Base-by-base conservation (phyloP, 2,797 vertebrate genomes). In the Ceryle rudis region DNA sequence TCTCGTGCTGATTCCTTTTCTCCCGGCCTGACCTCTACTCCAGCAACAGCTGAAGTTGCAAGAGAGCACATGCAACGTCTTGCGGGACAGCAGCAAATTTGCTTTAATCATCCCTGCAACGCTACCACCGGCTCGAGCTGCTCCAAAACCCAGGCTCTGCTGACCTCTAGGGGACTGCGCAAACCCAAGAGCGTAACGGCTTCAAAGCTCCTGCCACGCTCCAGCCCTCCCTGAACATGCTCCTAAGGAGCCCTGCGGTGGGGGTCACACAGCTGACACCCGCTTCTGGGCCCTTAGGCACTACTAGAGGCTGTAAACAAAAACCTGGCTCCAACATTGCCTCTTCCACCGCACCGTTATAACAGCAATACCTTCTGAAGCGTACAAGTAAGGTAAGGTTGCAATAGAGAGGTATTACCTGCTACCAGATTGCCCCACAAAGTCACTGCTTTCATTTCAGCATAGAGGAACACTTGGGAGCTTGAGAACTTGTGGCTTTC, bases 141-240 rank as follows among this genome's bases (percentile, higher is more conserved):
- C 41, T 89, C 62, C 46, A 96, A 96, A 95, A 88, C 66, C 79
- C 92, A 96, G 95, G 84, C 85, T 89, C 62, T 96, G 94, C 97
- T 98, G 98, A 96, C 98, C 97, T 97, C 98, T 98, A 98, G 97
- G 98, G 98, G 97, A 96, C 85, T 67, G 65, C 25, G 25, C 49
- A 26, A 49, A 49, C 49, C 49, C 25, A 49, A 49, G 49, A 49
- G 49, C 23, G 13, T 49, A 49, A 49, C 23, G 23, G 47, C 49
- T 49, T 49, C 49, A 13, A 26, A 26, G 23, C 25, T 49, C 14
- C 49, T 49, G 49, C 7, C 49, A 49, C 25, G 49, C 46, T 49
- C 14, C 23, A 49, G 49, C 25, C 54, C n/a, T 20, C 29, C 28
- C 52, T 54, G 17, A 13, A 49, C 49, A 28, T 25, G 14, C 31